Percentiles rank a stretch among this genome's conserved stretches.
phyloP scores from a whole-genome alignment of 2,888 invertebrate genomes.

The Hydrotaea diabolus region DNA sequence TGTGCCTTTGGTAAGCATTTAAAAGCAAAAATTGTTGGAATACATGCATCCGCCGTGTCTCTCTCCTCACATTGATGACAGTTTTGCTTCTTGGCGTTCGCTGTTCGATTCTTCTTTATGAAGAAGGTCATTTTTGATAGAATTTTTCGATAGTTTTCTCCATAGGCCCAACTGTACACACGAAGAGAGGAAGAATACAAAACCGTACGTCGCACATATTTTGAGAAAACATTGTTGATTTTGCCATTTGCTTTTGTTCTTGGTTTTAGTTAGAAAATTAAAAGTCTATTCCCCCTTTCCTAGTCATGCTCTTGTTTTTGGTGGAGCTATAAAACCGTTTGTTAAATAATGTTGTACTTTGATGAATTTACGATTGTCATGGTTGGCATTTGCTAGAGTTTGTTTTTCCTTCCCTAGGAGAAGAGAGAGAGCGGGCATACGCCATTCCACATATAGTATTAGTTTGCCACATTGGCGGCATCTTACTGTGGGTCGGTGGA shows the following conservation, averaged over 20 bases:
- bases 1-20: neutral
- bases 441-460: neutral
- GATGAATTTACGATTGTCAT: constrained; percentile 64
- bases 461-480: constrained; percentile 54
- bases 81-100: constrained; percentile 47
- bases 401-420: constrained; percentile 11
- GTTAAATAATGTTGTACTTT: constrained; percentile 57
- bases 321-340: constrained; percentile 10
- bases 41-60: constrained; percentile 42
- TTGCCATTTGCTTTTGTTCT: neutral
- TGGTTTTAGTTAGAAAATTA: constrained; percentile 37
- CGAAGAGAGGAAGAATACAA: neutral
- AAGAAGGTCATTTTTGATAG: constrained; percentile 59
- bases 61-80: constrained; percentile 49
- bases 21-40: constrained; percentile 32
- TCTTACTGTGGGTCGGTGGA: constrained; percentile 39
- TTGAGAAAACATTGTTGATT: constrained; percentile 33
- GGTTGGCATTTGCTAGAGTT: constrained; percentile 46
- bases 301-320: constrained; percentile 19
- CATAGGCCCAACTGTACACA: neutral
- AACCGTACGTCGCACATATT: constrained; percentile 2
- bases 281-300: constrained; percentile 16
- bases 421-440: neutral
- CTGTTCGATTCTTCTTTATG: constrained; percentile 29
- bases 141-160: constrained; percentile 54